Evolutionary conservation across 2,113 vertebrate genomes (phyloP).

Genomic region (Parus major): DNA sequence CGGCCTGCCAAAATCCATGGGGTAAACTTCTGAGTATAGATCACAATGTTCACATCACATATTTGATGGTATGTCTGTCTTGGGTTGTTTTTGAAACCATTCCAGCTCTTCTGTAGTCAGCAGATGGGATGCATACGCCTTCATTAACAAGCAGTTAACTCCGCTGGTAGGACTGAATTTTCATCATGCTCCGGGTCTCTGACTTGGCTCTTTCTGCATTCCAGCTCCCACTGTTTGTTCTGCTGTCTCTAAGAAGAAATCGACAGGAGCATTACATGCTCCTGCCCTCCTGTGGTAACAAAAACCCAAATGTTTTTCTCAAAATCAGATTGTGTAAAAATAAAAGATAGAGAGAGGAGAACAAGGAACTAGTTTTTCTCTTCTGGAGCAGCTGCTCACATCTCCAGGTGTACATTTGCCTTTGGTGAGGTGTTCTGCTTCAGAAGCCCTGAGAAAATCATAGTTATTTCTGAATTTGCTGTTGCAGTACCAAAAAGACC

Average conservation of each 20-base stretch:
- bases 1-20: accelerated
- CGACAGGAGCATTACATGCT: not conserved
- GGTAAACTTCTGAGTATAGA: not conserved
- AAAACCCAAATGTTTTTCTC: not conserved
- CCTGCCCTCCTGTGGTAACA: conserved; percentile 43
- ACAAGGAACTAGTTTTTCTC: not conserved
- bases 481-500: not conserved
- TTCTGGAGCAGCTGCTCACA: not conserved
- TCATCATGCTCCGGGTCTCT: not conserved
- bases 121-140: conserved; percentile 64
- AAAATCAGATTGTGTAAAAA: conserved; percentile 9
- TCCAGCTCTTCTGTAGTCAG: conserved; percentile 51
- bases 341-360: not conserved
- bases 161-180: not conserved
- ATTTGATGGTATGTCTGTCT: conserved; percentile 15
- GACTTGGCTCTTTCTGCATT: conserved; percentile 36
- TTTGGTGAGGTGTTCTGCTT: not conserved
- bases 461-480: not conserved
- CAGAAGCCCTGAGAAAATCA: not conserved
- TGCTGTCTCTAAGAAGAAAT: not conserved
- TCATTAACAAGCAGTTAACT: conserved; percentile 59
- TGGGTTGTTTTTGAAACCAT: conserved; percentile 27
- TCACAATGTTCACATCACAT: not conserved
- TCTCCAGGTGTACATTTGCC: not conserved
- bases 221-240: conserved; percentile 39